These are phyloP conservation scores for Molossus alvarezi DNA, from an alignment of 2,797 vertebrate species.

Conservation along the genomic window DNA sequence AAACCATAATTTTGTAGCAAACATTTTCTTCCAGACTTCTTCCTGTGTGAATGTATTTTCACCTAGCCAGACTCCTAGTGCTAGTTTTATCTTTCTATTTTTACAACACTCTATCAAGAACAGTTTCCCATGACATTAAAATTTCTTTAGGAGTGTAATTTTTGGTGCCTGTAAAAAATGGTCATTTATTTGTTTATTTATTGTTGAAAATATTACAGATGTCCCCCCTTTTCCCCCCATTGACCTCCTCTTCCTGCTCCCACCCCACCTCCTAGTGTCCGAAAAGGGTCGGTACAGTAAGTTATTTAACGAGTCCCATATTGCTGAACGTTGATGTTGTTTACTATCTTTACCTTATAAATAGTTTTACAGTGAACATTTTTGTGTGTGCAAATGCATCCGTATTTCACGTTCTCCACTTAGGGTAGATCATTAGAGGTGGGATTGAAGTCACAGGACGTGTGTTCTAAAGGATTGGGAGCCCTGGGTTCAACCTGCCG, in stretches of 20 bases:
- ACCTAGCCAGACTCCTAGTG: neutral
- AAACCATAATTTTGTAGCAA: neutral
- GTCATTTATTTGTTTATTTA: no score
- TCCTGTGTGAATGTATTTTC: neutral
- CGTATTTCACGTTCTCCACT: neutral
- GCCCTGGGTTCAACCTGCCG: neutral
- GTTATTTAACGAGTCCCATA: neutral
- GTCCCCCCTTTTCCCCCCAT: no score
- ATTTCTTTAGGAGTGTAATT: neutral
- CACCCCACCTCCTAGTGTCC: no score
- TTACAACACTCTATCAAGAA: neutral
- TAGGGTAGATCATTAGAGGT: neutral
- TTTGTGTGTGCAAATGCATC: neutral
- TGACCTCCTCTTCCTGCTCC: no score
- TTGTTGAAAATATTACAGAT: no score
- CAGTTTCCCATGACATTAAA: neutral
- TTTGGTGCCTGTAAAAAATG: constrained; percentile 25
- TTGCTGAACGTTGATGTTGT: neutral
- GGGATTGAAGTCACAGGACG: neutral
- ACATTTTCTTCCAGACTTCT: neutral
- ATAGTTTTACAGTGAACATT: neutral
- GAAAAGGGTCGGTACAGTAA: neutral
- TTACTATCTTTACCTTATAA: constrained; percentile 9
- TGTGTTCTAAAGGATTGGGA: neutral
- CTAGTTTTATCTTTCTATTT: neutral